Base-by-base conservation (phyloP, 2,113 vertebrate genomes). In the Canis aureus region DNA sequence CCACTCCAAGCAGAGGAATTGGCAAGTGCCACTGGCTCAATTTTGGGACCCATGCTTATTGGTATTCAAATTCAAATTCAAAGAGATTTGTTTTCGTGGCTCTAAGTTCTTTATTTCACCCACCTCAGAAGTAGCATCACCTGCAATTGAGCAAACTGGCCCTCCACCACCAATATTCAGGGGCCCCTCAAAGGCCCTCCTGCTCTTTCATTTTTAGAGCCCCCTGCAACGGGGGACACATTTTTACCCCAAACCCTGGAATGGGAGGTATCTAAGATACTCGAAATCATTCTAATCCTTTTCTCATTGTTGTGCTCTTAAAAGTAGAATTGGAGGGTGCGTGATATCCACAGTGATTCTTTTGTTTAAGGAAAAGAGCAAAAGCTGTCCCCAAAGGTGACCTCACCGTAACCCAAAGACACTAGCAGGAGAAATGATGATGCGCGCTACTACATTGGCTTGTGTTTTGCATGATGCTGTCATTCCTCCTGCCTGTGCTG, bases 21-120 rank as follows among this genome's bases (percentile, higher is more conserved):
- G 85, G 62, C 91, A 78, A 35, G 71, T 49, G 55, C n/a, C 49
- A 25, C 22, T 10, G 49, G 94, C 79, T 59, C 62, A 10, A 57
- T 71, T 88, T 55, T 67, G 49, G 69, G 78, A 55, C 22, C 10
- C 79, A 4, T 49, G 74, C 38, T 25, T 57, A 27, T 10, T 94
- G 94, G 15, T 43, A 49, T 97, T 81, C 93, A n/a, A 93, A 88
- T 38, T 76, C 60, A 93, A 60, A n/a, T 89, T 91, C 80, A 93
- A 94, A 97, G 62, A 97, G 92, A 57, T 97, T 98, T 95, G 43
- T 96, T 98, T 98, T 93, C 62, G 62, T 91, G 80, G 59, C 74
- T 95, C 95, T 51, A n/a, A 7, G 53, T 69, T 74, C 17, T 49
- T 88, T 94, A 55, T 94, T 94, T 97, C 97, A 95, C 92, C 95